Evolutionary conservation across 2,888 invertebrate genomes (phyloP), one percentile per base, ranked within the genome.

Genomic region (Pollenia griseotomentosa): DNA sequence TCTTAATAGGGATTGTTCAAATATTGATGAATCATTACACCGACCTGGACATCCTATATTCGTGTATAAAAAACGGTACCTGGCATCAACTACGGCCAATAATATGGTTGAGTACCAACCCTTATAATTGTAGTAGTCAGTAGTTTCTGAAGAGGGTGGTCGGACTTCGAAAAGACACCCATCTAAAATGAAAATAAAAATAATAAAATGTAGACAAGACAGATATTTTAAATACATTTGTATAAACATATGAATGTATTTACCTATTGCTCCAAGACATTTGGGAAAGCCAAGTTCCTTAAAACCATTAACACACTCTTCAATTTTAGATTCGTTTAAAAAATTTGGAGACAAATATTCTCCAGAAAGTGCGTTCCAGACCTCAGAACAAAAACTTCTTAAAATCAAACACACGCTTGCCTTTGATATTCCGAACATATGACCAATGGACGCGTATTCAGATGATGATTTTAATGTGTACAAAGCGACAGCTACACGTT

Each of bases 381-480:
- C 4, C 33, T 33, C 33, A 33, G 33, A 2, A 33, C 33, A 5
- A 55, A 55, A 55, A n/a, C 55, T 55, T 55, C 9, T 55, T 55
- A 16, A 16, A n/a, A 55, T 33, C 33, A 55, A 55, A 55, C 16
- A 16, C 16, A 42, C 40, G 63, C 40, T 63, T 63, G 63, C 63
- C 42, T 63, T 63, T 40, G n/a, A 63, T 42, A 63, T n/a, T 63
- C 63, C 63, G 63, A 63, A 63, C 42, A 63, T 40, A 14, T 42
- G 63, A n/a, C n/a, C 63, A n/a, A 63, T 42, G 42, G 63, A 42
- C 44, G 40, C 63, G 42, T 63, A 63, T 42, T 63, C 63, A 42
- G 63, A 40, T 63, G 63, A 6, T 42, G 63, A 63, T 63, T 63
- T 63, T 63, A 63, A 63, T 42, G 63, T 63, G n/a, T 63, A 63